Conservation (phyloP, 2,113 vertebrate genomes). For the Chitala chitala region DNA sequence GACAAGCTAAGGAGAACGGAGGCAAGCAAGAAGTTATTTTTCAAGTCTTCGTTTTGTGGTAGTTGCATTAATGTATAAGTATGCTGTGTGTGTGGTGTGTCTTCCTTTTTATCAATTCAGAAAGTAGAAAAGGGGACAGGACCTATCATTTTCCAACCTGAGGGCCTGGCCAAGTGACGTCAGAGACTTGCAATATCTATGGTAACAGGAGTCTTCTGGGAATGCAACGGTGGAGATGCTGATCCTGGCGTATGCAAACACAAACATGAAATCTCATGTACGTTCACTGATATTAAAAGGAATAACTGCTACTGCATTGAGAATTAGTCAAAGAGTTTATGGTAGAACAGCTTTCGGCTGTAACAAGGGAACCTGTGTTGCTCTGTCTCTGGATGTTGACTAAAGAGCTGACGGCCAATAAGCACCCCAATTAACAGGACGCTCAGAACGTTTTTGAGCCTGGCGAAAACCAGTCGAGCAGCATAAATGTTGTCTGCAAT, state of each 20-base stretch:
- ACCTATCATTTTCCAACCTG: slow-evolving; percentile 28
- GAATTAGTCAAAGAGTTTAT: too few species aligned
- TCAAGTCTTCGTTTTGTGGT: background rate
- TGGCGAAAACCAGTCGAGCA: background rate
- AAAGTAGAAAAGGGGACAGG: background rate
- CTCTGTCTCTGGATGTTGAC: background rate
- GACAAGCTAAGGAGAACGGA: slow-evolving; percentile 14
- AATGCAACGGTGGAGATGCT: slow-evolving; percentile 22
- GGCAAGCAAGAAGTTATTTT: slow-evolving; percentile 12
- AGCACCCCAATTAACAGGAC: background rate
- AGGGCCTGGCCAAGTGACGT: slow-evolving; percentile 30
- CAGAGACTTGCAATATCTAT: slow-evolving; percentile 39
- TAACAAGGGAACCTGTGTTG: background rate
- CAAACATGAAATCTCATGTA: too few species aligned
- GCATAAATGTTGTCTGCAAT: background rate
- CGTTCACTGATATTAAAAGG: too few species aligned
- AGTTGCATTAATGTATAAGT: background rate
- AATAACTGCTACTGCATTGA: too few species aligned
- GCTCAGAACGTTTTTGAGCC: background rate
- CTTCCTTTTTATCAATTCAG: too few species aligned
- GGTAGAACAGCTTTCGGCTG: background rate
- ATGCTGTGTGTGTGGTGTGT: background rate
- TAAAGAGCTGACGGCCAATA: background rate
- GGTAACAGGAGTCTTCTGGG: slow-evolving; percentile 34
- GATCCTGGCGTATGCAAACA: background rate